phyloP scores from a whole-genome alignment of 2,113 vertebrate species.

The Camelus dromedarius region DNA sequence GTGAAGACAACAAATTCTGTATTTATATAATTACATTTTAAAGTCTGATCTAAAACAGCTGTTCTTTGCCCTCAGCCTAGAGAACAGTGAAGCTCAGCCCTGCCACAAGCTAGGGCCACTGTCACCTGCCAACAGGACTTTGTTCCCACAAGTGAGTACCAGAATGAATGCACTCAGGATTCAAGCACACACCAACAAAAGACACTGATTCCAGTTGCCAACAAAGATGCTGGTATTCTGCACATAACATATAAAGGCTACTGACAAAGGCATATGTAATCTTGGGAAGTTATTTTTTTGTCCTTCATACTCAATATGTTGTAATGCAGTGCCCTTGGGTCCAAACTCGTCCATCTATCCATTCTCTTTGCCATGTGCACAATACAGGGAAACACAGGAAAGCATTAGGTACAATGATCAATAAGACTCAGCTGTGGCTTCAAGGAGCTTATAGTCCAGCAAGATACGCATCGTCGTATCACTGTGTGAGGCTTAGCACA shows the following conservation, averaged over 20 bases:
- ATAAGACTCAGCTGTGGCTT: not conserved
- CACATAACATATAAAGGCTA: not conserved
- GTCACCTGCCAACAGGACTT: conserved; percentile 58
- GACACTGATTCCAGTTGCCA: conserved; percentile 56
- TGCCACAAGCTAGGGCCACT: conserved; percentile 28
- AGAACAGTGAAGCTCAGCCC: conserved; percentile 54
- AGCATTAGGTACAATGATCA: not conserved
- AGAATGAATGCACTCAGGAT: conserved; percentile 68
- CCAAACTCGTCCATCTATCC: not conserved
- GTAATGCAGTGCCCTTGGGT: not conserved
- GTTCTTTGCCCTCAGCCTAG: not conserved
- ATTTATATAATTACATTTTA: conserved; percentile 48
- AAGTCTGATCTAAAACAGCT: conserved; percentile 56
- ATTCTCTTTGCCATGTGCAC: not conserved
- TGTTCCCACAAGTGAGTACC: conserved; percentile 48
- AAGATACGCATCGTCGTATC: not conserved
- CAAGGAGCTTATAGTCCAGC: not conserved
- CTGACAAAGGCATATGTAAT: not conserved
- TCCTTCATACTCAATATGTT: not conserved
- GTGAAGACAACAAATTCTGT: conserved; percentile 43
- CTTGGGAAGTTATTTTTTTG: not conserved
- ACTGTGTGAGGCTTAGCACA: not conserved
- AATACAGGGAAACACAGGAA: not conserved
- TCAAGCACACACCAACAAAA: conserved; percentile 49
- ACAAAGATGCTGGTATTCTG: conserved; percentile 28